Conservation (phyloP, 2,113 vertebrate species). For the Pteruthius melanotis region DNA sequence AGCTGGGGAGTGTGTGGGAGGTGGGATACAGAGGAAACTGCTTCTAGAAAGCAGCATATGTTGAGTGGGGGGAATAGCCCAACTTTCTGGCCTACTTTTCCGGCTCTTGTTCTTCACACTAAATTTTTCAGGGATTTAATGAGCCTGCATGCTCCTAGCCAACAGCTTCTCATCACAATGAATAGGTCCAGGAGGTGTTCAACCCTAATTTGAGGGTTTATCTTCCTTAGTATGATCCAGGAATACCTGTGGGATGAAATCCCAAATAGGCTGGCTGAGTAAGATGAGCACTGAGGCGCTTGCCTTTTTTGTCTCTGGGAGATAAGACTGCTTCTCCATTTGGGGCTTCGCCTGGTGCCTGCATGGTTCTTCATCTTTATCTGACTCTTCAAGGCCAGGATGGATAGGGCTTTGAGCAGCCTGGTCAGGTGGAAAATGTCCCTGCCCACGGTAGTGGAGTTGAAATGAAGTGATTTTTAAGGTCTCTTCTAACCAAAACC, state of each 20-base stretch:
- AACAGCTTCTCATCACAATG: neutral
- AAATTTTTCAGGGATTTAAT: neutral
- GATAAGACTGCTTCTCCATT: neutral
- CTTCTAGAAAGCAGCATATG: neutral
- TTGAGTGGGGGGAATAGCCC: neutral
- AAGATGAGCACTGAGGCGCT: neutral
- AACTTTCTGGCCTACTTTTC: neutral
- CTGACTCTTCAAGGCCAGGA: neutral
- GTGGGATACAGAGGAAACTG: neutral
- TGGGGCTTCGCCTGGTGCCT: neutral
- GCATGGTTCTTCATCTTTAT: neutral
- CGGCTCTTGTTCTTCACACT: neutral
- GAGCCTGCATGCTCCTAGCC: neutral
- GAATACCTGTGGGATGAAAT: neutral
- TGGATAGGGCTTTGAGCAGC: neutral
- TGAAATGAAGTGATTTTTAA: neutral
- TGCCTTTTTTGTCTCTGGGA: neutral
- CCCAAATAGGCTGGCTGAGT: neutral
- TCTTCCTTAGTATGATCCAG: neutral
- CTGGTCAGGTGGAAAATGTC: neutral
- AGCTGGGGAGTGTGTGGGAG: neutral
- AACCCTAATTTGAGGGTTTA: neutral
- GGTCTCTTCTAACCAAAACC: neutral
- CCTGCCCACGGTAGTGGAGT: neutral
- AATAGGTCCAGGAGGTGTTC: neutral